Evolutionary conservation across 2,113 vertebrate species (phyloP).

Genomic region (Pithys albifrons): DNA sequence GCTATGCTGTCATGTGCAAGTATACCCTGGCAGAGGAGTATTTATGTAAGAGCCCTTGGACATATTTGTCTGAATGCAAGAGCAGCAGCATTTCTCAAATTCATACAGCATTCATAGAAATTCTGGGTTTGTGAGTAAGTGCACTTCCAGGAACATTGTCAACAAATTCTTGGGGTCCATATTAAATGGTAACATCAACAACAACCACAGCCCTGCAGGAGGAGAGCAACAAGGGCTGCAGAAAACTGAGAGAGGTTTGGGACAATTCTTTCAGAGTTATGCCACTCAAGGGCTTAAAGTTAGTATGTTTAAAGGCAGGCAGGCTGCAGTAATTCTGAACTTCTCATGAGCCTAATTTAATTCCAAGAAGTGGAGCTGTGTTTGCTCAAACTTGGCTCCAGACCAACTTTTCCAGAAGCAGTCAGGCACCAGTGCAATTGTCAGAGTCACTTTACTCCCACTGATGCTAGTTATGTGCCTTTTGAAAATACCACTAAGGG

Average conservation of each 20-base stretch:
- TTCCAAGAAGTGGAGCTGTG: conserved; percentile 7
- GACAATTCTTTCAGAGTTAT: neutral
- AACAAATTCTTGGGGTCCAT: neutral
- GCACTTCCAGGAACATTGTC: neutral
- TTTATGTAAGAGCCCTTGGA: neutral
- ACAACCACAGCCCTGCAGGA: neutral
- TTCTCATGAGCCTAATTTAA: neutral
- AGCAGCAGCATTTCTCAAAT: neutral
- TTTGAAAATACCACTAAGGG: conserved; percentile 15
- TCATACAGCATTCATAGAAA: neutral
- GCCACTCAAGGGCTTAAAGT: neutral
- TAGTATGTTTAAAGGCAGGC: neutral
- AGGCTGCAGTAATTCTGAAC: conserved; percentile 1
- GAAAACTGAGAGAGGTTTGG: neutral
- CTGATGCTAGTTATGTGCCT: neutral
- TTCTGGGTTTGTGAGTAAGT: neutral
- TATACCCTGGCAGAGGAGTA: neutral
- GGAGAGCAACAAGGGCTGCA: neutral
- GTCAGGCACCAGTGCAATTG: conserved; percentile 15
- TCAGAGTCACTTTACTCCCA: conserved; percentile 32
- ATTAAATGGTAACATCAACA: neutral
- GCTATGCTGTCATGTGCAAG: neutral
- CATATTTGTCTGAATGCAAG: neutral
- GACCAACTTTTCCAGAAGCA: conserved; percentile 17
- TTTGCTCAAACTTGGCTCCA: neutral